Base-by-base conservation (phyloP, 2,888 invertebrate species). In the Drosophila eohydei region DNA sequence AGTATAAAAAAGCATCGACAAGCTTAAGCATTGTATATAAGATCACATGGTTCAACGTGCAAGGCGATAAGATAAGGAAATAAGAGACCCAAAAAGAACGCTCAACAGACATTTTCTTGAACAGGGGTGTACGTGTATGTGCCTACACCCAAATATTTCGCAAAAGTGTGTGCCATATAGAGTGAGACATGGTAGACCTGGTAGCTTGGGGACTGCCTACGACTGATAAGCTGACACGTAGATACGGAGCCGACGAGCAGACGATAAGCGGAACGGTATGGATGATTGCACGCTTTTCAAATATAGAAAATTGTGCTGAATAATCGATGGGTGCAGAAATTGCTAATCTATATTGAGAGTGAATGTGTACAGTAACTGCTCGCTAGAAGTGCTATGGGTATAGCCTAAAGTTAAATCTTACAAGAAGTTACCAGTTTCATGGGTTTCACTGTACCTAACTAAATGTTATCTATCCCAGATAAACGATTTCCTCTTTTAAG, bases 241-340 rank as follows among this genome's bases (percentile, higher is more conserved):
- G 76, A 75, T 75, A 74, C 75, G 64, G 12, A 7, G 26, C 9
- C 40, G 21, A 40, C 4, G 6, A 21, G 21, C n/a, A 8, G 56
- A 6, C 56, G 74, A 75, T 75, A 78, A 59, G 77, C 34, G 4
- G 9, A 52, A 21, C 21, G 21, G 34, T 26, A 28, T 43, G 21
- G 59, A 60, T 63, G 68, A 73, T 41, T 68, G 52, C 36, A 43
- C 74, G 73, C 38, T 44, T 34, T 34, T 5, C 6, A 5, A 26
- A 14, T 34, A 32, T 8, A 16, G 2, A 1, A 16, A 70, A 36
- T 48, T 41, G 16, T 70, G 63, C 71, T 65, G 77, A 74, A 58
- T 71, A 75, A 60, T 46, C 54, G 52, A 26, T 44, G 8, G 26
- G n/a, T 51, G 51, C 36, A 51, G 51, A 43, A 50, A 41, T 48